These are phyloP conservation scores for Piezodorus guildinii DNA, from an alignment of 1,140 invertebrate species.

Conservation along the genomic window DNA sequence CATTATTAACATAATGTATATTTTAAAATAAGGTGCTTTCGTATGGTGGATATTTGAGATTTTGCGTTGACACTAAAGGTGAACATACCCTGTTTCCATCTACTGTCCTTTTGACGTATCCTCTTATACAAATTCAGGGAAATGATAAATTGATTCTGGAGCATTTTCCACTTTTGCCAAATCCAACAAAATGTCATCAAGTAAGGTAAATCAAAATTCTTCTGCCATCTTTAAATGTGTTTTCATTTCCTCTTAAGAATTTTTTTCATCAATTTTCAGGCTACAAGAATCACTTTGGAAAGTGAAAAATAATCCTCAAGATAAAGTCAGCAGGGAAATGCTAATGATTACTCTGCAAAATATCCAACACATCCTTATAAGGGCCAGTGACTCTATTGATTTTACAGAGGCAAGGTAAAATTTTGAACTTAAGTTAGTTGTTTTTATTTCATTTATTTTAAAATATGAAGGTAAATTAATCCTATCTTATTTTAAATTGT, in stretches of 20 bases:
- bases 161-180: slow-evolving; percentile 44
- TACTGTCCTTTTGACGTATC: slow-evolving; percentile 52
- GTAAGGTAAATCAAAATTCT: slow-evolving; percentile 39
- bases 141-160: slow-evolving; percentile 65
- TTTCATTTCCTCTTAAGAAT: slow-evolving; percentile 10
- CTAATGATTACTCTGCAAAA: slow-evolving; percentile 85
- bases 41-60: slow-evolving; percentile 82
- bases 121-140: slow-evolving; percentile 72
- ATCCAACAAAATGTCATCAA: slow-evolving; percentile 42
- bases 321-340: slow-evolving; percentile 53
- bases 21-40: slow-evolving; percentile 54
- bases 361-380: slow-evolving; percentile 64
- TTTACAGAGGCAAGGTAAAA: slow-evolving; percentile 31
- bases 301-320: slow-evolving; percentile 45
- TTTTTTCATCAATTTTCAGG: slow-evolving; percentile 24
- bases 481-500: too few relatives aligned
- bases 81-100: slow-evolving; percentile 41
- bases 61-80: slow-evolving; percentile 57
- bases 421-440: slow-evolving; percentile 8
- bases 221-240: not conserved
- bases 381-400: slow-evolving; percentile 58
- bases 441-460: not conserved
- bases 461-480: not conserved
- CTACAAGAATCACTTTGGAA: slow-evolving; percentile 55
- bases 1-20: not conserved